Evolutionary conservation across 2,888 invertebrate genomes (phyloP), one percentile per base, ranked within the genome.

Genomic region (Ganaspis brasiliensis): DNA sequence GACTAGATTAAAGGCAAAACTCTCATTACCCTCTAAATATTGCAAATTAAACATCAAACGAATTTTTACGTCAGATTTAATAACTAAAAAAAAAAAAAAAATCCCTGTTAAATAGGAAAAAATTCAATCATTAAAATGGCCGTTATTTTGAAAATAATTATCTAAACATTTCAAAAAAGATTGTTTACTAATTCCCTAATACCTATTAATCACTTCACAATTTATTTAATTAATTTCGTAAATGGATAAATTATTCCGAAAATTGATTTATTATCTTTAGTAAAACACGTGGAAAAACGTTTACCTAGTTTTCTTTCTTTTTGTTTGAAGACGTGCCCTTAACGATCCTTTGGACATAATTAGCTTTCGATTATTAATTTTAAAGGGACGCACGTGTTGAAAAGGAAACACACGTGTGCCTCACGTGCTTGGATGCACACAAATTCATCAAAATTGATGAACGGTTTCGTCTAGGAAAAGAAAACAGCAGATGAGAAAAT

Each of bases 401-500:
- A 26, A 67, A 35, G 21, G 37, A 40, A 52, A 52, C 19, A 67
- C 67, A 67, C 40, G 45, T 67, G 67, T 45, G 45, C 26, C 24
- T 67, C 67, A 67, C 67, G 67, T 67, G 63, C 40, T 21, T 63
- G 40, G 40, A 63, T 63, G 37, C 19, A 12, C 14, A 40, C 63
- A 63, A 67, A 67, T 67, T 67, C 45, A 67, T 67, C 24, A 9
- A 24, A 45, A 67, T 45, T 67, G 40, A 67, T 45, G 40, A 67
- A 67, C 67, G 14, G 45, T 40, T 35, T 16, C 14, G 37, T 61
- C 24, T 24, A 21, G 67, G 24, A 67, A 67, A 45, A 67, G 40
- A 67, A 67, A 45, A 45, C 67, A 67, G 14, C 63, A 40, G 21
- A 63, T 63, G 45, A 67, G 45, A 45, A 67, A 67, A 67, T 67